Evolutionary conservation across 2,888 invertebrate genomes (phyloP), one percentile per base, ranked within the genome.

Genomic region (Clunio marinus): DNA sequence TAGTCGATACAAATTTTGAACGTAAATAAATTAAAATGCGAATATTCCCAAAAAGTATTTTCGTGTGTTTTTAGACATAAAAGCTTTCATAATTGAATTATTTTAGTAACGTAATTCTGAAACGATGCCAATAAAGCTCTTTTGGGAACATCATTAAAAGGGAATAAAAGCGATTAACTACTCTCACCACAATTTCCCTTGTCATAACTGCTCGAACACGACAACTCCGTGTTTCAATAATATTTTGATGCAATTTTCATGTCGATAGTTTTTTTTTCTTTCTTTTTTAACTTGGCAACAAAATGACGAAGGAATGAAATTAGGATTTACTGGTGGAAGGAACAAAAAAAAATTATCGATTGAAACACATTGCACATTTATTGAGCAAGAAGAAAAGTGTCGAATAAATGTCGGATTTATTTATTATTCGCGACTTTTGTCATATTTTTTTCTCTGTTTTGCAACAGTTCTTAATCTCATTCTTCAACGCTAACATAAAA

Each of bases 381-480:
- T 51, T 22, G 17, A 51, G n/a, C 17, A 22, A 51, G 8, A 20
- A 13, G 51, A 17, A 51, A 51, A 41, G 15, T n/a, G 15, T 41
- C 41, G 41, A 41, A 51, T 51, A 7, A 51, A 51, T 17, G 51
- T 51, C 51, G 51, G 51, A 51, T 51, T 51, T 51, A 51, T 17
- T 32, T n/a, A 51, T 51, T 10, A n/a, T n/a, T 13, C n/a, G n/a
- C n/a, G n/a, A n/a, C n/a, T n/a, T n/a, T n/a, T n/a, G n/a, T n/a
- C n/a, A n/a, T n/a, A n/a, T n/a, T n/a, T n/a, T 41, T 41, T 41
- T 3, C 2, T 41, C 15, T 41, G 10, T 41, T 41, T 15, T 5
- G 2, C 41, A 41, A 41, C 2, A 2, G 4, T 32, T 41, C 10
- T 5, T n/a, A n/a, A n/a, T n/a, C n/a, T n/a, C n/a, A 32, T 32